A percentile compares a stretch with the other conserved stretches of the same genome.
Evolutionary conservation across 2,888 invertebrate species (phyloP).

Genomic region (Pristionchus exspectatus): DNA sequence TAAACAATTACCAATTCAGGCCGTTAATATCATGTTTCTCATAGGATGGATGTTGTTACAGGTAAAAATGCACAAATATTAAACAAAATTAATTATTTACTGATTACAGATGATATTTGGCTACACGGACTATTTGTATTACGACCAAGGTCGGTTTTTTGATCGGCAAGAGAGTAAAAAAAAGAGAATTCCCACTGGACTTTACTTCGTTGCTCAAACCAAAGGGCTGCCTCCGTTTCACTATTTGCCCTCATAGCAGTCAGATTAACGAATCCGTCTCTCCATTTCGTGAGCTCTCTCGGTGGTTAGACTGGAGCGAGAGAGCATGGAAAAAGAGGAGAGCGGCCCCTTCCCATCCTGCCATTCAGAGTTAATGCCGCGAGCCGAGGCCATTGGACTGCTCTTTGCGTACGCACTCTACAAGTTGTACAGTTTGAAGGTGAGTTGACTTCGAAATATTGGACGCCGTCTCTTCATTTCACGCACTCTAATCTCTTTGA

Average conservation of each 20-base stretch:
- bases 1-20: conserved; percentile 1
- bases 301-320: background rate
- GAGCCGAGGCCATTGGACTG: background rate
- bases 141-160: background rate
- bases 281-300: background rate
- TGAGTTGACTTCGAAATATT: background rate
- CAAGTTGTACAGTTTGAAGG: background rate
- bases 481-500: too few relatives aligned
- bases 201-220: background rate
- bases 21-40: background rate
- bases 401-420: background rate
- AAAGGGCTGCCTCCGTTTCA: background rate
- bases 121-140: background rate
- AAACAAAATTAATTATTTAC: background rate
- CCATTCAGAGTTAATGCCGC: background rate
- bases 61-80: background rate
- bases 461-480: too few relatives aligned
- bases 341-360: background rate
- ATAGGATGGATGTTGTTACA: background rate
- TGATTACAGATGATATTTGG: background rate
- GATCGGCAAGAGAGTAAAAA: background rate
- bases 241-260: background rate
- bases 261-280: background rate
- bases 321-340: background rate
- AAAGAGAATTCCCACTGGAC: background rate